Evolutionary conservation across 2,888 invertebrate species (phyloP).

Genomic region (Drosophila prolongata): DNA sequence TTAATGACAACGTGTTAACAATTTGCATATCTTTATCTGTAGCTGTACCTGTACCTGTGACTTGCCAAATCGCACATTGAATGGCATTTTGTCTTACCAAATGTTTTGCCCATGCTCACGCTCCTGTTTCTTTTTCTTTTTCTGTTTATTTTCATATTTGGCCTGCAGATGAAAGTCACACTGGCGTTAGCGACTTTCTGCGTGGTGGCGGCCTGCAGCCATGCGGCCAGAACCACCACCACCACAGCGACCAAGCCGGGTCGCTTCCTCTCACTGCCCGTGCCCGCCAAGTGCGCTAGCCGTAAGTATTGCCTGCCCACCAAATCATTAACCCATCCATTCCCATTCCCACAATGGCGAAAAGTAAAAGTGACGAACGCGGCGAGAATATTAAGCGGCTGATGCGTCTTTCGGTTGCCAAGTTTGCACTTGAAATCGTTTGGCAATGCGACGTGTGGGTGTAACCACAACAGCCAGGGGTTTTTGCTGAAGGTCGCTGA

Average conservation of each 20-base stretch:
- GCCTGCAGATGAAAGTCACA: slow-evolving; percentile 89
- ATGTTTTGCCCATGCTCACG: neutral
- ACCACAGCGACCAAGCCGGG: slow-evolving; percentile 89
- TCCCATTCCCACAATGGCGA: slow-evolving; percentile 21
- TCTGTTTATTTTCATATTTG: slow-evolving; percentile 24
- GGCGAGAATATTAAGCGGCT: slow-evolving; percentile 58
- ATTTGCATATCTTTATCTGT: slow-evolving; percentile 39
- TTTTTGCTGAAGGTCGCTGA: slow-evolving; percentile 64
- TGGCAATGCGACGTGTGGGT: slow-evolving; percentile 73
- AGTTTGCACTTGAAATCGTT: slow-evolving; percentile 73
- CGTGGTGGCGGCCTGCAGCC: slow-evolving; percentile 87
- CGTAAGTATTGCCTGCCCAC: slow-evolving; percentile 87
- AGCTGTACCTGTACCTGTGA: slow-evolving; percentile 4
- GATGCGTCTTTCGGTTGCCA: slow-evolving; percentile 38
- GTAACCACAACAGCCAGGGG: slow-evolving; percentile 34
- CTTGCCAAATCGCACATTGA: slow-evolving; percentile 31
- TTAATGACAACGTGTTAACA: slow-evolving; percentile 52
- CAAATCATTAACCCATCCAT: neutral
- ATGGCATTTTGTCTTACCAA: slow-evolving; percentile 1
- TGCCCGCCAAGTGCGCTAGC: slow-evolving; percentile 92
- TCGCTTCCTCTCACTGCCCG: slow-evolving; percentile 92
- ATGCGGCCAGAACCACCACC: slow-evolving; percentile 87
- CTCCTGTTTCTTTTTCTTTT: neutral
- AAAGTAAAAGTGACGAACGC: slow-evolving; percentile 71
- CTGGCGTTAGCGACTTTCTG: slow-evolving; percentile 86